Evolutionary conservation across 2,113 vertebrate genomes (phyloP).

Genomic region (Brachyhypopomus occidentalis): DNA sequence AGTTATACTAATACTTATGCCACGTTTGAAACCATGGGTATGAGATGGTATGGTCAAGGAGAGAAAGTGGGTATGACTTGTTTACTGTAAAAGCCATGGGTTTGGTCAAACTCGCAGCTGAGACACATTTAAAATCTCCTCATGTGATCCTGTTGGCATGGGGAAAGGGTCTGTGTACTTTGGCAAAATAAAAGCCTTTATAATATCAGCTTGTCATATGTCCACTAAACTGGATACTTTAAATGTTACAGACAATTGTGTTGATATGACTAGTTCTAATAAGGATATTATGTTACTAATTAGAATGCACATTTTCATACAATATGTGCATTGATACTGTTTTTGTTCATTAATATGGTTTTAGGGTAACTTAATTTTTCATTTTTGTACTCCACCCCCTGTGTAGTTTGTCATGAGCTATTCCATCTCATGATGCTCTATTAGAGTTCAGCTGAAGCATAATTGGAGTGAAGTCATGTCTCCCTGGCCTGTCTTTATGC

Average conservation of each 20-base stretch:
- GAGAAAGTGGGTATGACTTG: conserved; percentile 13
- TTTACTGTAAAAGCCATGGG: conserved; percentile 35
- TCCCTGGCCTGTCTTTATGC: too few relatives aligned
- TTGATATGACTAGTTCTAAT: conserved; percentile 1
- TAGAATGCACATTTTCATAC: conserved; percentile 18
- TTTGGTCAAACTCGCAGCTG: neutral
- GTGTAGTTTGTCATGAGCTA: neutral
- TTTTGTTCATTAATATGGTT: conserved; percentile 1
- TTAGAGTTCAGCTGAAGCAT: too few relatives aligned
- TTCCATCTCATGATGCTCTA: neutral
- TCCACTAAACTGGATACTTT: conserved; percentile 17
- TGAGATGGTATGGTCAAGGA: conserved; percentile 29
- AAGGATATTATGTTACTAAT: neutral
- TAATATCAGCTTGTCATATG: conserved; percentile 6
- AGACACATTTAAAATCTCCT: conserved; percentile 20
- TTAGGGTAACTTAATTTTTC: neutral
- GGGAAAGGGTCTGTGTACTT: conserved; percentile 4
- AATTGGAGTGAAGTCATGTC: too few relatives aligned
- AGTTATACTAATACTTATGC: conserved; percentile 66
- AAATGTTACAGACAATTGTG: conserved; percentile 15
- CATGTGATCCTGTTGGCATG: conserved; percentile 1
- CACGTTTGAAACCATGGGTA: conserved; percentile 59
- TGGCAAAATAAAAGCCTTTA: conserved; percentile 9
- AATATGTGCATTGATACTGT: conserved; percentile 12
- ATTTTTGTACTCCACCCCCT: neutral